Evolutionary conservation across 2,113 vertebrate species (phyloP), one percentile per base, ranked within the genome.

Genomic region (Cephalopholis sonnerati): DNA sequence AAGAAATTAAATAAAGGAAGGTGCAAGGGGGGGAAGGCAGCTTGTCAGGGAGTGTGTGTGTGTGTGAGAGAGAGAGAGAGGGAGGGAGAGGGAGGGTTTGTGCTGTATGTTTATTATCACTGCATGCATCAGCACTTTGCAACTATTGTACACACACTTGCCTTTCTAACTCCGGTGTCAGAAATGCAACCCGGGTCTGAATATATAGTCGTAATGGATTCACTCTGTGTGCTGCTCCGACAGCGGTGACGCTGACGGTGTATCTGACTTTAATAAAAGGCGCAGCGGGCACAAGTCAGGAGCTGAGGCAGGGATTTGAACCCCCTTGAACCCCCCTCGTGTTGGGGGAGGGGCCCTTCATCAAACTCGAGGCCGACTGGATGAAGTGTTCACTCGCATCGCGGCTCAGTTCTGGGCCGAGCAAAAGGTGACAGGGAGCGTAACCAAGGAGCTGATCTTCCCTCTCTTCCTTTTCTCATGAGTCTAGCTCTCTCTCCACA

Each of bases 81-180:
- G 65, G 75, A 78, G 32, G 32, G 1, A 36, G 32, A 36, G 32
- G 32, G 32, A 36, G 32, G 32, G 32, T 16, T 69, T 20, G 87
- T 87, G 71, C 87, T 82, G 86, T 90, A 89, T 89, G 87, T 89
- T 87, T 75, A 70, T 75, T 84, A 79, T 75, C 51, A 66, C 57
- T 81, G 85, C 82, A 68, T 79, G 76, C 83, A 85, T 92, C 87
- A 91, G 87, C 91, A 91, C 82, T 91, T 87, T 84, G 71, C 74
- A 80, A 29, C 83, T 64, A 36, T 70, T 10, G 16, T 18, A 79
- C 36, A 27, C 50, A 59, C 53, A 69, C 75, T 72, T 17, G 29
- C 68, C 73, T 69, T 44, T 59, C 77, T 72, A 86, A 67, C 53
- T 81, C 59, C 66, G 57, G 74, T n/a, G 64, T 85, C 27, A 82